Evolutionary conservation across 2,797 vertebrate genomes (phyloP).

Genomic region (Gadopsis bispinosus): DNA sequence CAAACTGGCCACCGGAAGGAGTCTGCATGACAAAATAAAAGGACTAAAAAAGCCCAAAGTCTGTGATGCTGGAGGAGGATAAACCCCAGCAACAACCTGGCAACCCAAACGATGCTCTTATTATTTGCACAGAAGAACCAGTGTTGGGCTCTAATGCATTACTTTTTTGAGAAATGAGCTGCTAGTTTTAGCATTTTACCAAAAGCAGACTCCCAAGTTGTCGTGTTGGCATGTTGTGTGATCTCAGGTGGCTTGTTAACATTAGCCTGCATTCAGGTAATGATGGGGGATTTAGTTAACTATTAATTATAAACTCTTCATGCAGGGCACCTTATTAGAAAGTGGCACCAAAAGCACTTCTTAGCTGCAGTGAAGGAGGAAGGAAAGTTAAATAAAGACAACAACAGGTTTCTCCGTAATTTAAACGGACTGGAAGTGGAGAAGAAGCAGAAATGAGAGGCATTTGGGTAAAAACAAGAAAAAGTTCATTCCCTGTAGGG

Average conservation of each 20-base stretch:
- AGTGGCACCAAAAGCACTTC: not conserved
- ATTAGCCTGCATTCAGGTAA: no score
- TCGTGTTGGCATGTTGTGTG: no score
- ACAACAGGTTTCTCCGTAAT: slow-evolving; percentile 37
- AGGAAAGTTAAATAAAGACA: slow-evolving; percentile 27
- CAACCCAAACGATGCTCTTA: not conserved
- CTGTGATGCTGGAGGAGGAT: not conserved
- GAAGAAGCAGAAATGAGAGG: slow-evolving; percentile 46
- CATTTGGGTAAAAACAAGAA: slow-evolving; percentile 73
- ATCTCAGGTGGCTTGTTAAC: no score
- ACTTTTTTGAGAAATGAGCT: no score
- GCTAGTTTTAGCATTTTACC: no score
- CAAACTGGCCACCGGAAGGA: not conserved
- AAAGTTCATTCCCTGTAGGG: slow-evolving; percentile 71
- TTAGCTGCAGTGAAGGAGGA: not conserved
- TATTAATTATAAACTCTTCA: not conserved
- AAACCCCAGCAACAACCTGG: not conserved
- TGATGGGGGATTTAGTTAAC: not conserved
- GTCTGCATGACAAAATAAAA: not conserved
- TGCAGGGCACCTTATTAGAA: not conserved
- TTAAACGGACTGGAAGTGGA: slow-evolving; percentile 40
- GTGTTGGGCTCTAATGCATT: not conserved
- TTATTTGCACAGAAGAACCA: not conserved
- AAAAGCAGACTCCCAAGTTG: no score
- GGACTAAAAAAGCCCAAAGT: not conserved